Base-by-base conservation (phyloP, 1,140 invertebrate species). In the Prorops nasuta region DNA sequence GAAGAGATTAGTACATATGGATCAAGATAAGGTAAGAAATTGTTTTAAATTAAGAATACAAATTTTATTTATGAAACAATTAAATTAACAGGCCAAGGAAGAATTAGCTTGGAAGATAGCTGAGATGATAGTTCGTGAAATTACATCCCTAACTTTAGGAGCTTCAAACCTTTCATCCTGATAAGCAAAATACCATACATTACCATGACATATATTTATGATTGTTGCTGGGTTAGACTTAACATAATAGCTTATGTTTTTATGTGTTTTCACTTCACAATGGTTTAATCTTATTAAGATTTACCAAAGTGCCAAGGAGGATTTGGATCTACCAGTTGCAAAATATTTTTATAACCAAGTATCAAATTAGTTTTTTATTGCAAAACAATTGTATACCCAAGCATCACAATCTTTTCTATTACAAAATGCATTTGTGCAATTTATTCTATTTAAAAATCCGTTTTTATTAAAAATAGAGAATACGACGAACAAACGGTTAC, bases 71-170 rank as follows among this genome's bases (percentile, higher is more conserved):
- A 36, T 28, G 24, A 28, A 28, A 28, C 10, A 28, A 28, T 28
- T 28, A 43, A 14, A 32, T 44, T 32, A 40, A 50, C 38, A 92
- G 83, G 86, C 88, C 34, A 90, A 94, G 78, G 92, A 96, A 76
- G 92, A 95, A 69, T 87, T 95, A 80, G 94, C 94, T 20, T 92
- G 92, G 89, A 90, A 92, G 78, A 88, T 96, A 51, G 92, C 94
- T 15, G 90, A 94, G 75, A 95, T 94, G 90, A 95, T 96, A 64
- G 85, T 96, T 22, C 91, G 89, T 74, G 92, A 94, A 78, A 89
- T 96, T 21, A 94, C 90, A 20, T 89, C 84, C 67, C 80, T 95
- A 49, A 95, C 93, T 18, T 80, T 90, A 68, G 83, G 76, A 48
- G 42, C 59, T 38, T 54, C 68, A 2, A 60, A 69, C 54, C 61